These are phyloP conservation scores for Lophochroa leadbeateri DNA, from an alignment of 2,113 vertebrate species.

Conservation along the genomic window DNA sequence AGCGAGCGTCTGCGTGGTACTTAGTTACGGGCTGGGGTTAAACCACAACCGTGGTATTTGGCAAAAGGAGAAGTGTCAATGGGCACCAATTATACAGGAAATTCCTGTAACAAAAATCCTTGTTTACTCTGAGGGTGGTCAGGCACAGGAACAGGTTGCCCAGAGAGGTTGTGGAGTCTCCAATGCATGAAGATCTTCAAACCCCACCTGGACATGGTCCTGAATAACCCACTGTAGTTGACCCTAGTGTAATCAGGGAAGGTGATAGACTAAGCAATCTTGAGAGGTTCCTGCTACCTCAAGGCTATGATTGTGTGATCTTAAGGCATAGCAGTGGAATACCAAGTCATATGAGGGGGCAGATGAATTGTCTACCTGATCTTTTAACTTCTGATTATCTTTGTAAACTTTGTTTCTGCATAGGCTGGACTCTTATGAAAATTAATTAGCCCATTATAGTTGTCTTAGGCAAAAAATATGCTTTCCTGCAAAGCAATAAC, in stretches of 20 bases:
- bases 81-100: neutral
- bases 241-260: neutral
- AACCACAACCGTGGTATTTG: neutral
- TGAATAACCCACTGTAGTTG: neutral
- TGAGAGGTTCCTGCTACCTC: neutral
- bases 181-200: neutral
- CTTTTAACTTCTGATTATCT: neutral
- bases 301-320: neutral
- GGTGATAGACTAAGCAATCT: neutral
- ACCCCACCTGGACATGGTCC: no score
- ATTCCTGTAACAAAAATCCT: neutral
- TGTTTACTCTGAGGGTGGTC: neutral
- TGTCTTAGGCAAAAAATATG: neutral
- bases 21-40: neutral
- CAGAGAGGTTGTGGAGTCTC: neutral
- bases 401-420: neutral
- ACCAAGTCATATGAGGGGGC: fast-evolving
- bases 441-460: neutral
- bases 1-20: neutral
- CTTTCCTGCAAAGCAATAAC: neutral
- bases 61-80: neutral
- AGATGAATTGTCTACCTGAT: neutral
- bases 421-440: neutral
- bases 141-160: neutral
- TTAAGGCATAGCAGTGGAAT: neutral